These are phyloP conservation scores for Harlomillsia oculata DNA, from an alignment of 1,140 invertebrate species.

Conservation along the genomic window DNA sequence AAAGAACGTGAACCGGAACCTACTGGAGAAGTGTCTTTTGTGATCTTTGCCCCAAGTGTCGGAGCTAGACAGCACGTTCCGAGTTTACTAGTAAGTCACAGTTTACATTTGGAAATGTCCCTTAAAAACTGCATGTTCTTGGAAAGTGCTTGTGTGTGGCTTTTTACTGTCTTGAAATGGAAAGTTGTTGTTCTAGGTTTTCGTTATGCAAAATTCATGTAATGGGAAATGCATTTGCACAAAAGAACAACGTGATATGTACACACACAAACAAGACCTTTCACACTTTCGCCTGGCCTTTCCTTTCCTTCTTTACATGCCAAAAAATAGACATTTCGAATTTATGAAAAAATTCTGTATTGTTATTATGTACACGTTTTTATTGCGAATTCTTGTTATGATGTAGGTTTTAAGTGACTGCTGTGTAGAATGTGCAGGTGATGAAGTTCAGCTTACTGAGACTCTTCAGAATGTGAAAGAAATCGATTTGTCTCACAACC, in stretches of 20 bases:
- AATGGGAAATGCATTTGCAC: too few species aligned
- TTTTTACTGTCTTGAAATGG: too few species aligned
- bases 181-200: too few species aligned
- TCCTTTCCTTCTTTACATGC: too few species aligned
- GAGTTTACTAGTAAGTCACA: neutral
- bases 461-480: constrained; percentile 73
- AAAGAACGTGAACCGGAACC: constrained; percentile 35
- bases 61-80: neutral
- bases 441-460: constrained; percentile 55
- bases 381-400: neutral
- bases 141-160: too few species aligned
- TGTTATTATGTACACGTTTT: neutral
- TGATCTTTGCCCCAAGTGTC: constrained; percentile 4
- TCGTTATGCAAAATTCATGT: too few species aligned
- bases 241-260: too few species aligned
- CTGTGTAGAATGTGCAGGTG: constrained; percentile 72
- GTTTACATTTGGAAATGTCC: too few species aligned
- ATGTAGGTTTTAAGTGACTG: constrained; percentile 65
- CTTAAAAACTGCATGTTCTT: too few species aligned
- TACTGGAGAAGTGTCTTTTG: neutral
- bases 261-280: too few species aligned
- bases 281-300: too few species aligned
- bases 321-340: neutral
- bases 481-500: constrained; percentile 80
- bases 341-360: neutral